Conservation (phyloP, 2,113 vertebrate genomes). For the Saiga tatarica region DNA sequence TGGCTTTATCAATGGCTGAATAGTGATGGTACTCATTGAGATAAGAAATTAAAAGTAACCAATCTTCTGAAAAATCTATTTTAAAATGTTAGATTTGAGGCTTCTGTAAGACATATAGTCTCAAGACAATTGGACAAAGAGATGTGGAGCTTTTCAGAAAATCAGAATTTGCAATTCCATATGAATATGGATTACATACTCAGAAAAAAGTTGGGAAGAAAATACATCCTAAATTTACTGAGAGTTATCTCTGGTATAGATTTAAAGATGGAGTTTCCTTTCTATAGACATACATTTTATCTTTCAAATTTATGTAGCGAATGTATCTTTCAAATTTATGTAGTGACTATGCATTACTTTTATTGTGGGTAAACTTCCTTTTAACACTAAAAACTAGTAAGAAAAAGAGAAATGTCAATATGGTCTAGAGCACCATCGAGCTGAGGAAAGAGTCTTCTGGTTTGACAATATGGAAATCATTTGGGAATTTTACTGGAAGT, state of each 20-base stretch:
- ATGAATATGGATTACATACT: not conserved
- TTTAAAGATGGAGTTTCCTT: not conserved
- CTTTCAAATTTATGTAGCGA: not conserved
- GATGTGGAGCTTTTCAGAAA: not conserved
- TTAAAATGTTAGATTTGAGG: not conserved
- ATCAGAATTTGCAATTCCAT: not conserved
- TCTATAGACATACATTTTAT: not conserved
- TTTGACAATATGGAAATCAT: not conserved
- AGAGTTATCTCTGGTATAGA: not conserved
- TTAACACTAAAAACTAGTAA: not conserved
- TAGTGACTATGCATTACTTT: not conserved
- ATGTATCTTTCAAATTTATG: not conserved
- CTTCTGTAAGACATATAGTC: not conserved
- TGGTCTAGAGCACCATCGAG: not conserved
- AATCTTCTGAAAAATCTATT: not conserved
- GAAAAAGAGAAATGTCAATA: not conserved
- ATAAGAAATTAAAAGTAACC: not conserved
- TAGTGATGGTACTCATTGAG: not conserved
- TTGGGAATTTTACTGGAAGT: not conserved
- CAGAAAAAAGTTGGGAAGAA: not conserved
- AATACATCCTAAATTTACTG: not conserved
- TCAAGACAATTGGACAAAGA: not conserved
- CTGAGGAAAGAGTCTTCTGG: not conserved
- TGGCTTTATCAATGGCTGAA: not conserved
- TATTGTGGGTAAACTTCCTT: not conserved